Conservation (phyloP, 2,113 vertebrate species). For the Paradoxurus hermaphroditus region DNA sequence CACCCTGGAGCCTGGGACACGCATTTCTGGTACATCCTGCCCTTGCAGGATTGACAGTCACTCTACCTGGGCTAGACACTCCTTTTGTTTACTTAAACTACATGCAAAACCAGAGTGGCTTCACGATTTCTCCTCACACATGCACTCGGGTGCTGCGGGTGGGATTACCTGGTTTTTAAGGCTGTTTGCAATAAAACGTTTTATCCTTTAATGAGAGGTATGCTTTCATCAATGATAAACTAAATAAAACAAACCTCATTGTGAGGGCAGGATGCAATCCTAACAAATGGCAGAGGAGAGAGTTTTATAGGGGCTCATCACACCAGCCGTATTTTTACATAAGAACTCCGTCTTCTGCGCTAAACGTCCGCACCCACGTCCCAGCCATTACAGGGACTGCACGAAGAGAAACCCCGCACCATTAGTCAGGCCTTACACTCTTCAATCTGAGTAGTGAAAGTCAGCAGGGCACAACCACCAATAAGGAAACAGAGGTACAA, state of each 20-base stretch:
- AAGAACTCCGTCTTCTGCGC: neutral
- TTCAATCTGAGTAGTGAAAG: neutral
- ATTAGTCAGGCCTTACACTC: too few relatives aligned
- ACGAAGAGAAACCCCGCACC: neutral
- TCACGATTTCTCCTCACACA: too few relatives aligned
- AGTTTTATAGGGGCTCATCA: too few relatives aligned
- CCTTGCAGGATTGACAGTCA: neutral
- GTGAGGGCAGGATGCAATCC: neutral
- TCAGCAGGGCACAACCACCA: rapidly evolving
- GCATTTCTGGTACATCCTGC: neutral
- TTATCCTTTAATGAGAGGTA: neutral
- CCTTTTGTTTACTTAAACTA: neutral
- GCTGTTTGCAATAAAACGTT: neutral
- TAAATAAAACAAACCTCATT: neutral
- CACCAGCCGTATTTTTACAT: neutral
- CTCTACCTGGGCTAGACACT: neutral
- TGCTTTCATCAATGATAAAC: neutral
- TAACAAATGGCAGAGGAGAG: neutral
- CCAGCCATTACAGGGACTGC: too few relatives aligned
- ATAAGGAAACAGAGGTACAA: neutral
- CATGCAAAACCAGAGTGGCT: neutral
- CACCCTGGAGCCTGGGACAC: neutral
- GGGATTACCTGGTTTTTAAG: neutral
- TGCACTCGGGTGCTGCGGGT: neutral
- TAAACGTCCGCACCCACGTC: neutral